Evolutionary conservation across 1,140 invertebrate genomes (phyloP), one percentile per base, ranked within the genome.

Genomic region (Drosophila pachea): DNA sequence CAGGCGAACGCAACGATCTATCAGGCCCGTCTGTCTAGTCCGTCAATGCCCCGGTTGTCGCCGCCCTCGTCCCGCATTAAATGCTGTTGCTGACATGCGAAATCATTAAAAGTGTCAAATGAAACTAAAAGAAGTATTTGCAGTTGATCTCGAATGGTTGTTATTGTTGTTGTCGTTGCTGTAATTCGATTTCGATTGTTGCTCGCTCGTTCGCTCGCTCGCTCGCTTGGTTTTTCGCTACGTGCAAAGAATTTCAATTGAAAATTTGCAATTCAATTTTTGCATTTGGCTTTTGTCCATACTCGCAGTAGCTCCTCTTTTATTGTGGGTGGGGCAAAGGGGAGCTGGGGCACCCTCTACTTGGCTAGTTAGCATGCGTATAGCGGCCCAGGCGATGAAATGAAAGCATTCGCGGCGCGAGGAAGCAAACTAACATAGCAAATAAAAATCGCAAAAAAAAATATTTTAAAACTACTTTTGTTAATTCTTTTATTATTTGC

Each of bases 71-170:
- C 49, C 58, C 42, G 43, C 45, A 16, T 38, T 31, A n/a, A 62
- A 62, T 55, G 22, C 22, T 68, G 65, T 33, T 67, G 67, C 68
- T 84, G 81, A 86, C 81, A 86, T 52, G 76, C 70, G 47, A 81
- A 84, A 77, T 84, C 81, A 86, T 86, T 81, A 86, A 81, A 73
- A 84, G 74, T 84, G 81, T 84, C 76, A 77, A 77, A 74, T 62
- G 60, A 81, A 76, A 84, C 45, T 61, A 48, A 74, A 62, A 79
- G 65, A 84, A 73, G 64, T 75, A 53, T 52, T 63, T 60, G 62
- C 33, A 55, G 52, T 36, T 76, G 38, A 38, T 29, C 50, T 53
- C 50, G 9, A 14, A 11, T 36, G 11, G 6, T 55, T 49, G 45
- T 38, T 56, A 5, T 55, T 63, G 11, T 49, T 58, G 42, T 49